phyloP scores from a whole-genome alignment of 2,113 vertebrate genomes.

The Calcarius ornatus region DNA sequence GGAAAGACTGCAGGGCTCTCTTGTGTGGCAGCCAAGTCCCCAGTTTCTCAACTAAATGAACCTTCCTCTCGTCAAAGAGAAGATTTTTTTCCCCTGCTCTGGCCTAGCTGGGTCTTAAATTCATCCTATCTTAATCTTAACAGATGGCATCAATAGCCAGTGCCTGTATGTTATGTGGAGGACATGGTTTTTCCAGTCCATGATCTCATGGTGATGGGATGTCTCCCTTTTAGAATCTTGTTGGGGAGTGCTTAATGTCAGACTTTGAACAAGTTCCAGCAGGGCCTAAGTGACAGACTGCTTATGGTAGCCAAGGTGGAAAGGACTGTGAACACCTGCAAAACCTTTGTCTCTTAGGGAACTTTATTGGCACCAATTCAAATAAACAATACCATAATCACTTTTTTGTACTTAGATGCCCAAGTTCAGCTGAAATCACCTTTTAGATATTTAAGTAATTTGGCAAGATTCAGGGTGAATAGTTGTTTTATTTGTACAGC shows the following conservation, averaged over 20 bases:
- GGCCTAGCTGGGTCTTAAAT: background rate
- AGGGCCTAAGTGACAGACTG: background rate
- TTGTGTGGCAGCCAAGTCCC: background rate
- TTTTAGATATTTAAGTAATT: background rate
- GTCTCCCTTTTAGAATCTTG: background rate
- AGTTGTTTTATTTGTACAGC: conserved; percentile 19
- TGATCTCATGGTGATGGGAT: background rate
- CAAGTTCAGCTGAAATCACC: background rate
- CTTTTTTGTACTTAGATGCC: background rate
- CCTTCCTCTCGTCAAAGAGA: background rate
- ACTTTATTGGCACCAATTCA: background rate
- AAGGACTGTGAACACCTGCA: background rate
- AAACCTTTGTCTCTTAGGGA: background rate
- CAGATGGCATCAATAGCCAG: background rate
- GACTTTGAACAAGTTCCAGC: background rate
- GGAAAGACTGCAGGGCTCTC: background rate
- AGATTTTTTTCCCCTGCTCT: too few relatives aligned
- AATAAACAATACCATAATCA: background rate
- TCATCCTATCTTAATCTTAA: background rate
- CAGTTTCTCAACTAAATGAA: background rate
- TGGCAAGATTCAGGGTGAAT: background rate
- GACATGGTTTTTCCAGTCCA: background rate
- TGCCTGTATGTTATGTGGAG: background rate
- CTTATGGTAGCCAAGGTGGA: background rate
- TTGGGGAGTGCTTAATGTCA: background rate